phyloP scores from a whole-genome alignment of 2,113 vertebrate species.

The Anguilla rostrata region DNA sequence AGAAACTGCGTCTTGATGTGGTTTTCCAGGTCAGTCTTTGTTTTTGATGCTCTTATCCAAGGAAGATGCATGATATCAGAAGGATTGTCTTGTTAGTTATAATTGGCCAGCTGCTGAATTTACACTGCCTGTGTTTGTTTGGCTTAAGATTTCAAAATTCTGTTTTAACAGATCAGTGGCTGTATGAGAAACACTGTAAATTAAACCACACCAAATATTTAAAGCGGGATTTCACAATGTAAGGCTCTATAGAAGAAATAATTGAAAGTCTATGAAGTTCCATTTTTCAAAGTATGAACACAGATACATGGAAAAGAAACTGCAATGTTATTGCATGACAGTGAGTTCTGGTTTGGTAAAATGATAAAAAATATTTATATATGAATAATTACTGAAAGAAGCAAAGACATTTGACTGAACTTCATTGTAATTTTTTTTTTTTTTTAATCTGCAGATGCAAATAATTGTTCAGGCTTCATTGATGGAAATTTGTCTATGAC shows the following conservation, averaged over 20 bases:
- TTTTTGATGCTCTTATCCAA: neutral
- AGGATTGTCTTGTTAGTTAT: neutral
- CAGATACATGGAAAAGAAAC: too few species aligned
- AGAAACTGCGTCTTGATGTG: conserved; percentile 33
- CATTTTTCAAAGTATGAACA: too few species aligned
- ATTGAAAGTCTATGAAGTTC: too few species aligned
- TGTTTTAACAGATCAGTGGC: neutral
- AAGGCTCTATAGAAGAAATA: too few species aligned
- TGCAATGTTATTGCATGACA: neutral
- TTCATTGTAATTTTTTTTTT: neutral
- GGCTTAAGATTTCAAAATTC: neutral
- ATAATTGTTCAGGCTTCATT: neutral
- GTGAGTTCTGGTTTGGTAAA: neutral
- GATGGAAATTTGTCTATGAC: conserved; percentile 7
- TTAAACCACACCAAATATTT: too few species aligned
- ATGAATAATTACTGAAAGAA: conserved; percentile 2
- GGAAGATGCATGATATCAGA: neutral
- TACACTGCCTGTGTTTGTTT: neutral
- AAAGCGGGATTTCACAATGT: too few species aligned
- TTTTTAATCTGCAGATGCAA: neutral
- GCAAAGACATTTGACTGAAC: neutral
- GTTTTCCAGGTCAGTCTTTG: neutral
- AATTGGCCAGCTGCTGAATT: neutral
- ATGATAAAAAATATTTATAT: neutral
- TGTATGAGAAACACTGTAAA: neutral